phyloP scores from a whole-genome alignment of 2,113 vertebrate species.

The Macrotus californicus region DNA sequence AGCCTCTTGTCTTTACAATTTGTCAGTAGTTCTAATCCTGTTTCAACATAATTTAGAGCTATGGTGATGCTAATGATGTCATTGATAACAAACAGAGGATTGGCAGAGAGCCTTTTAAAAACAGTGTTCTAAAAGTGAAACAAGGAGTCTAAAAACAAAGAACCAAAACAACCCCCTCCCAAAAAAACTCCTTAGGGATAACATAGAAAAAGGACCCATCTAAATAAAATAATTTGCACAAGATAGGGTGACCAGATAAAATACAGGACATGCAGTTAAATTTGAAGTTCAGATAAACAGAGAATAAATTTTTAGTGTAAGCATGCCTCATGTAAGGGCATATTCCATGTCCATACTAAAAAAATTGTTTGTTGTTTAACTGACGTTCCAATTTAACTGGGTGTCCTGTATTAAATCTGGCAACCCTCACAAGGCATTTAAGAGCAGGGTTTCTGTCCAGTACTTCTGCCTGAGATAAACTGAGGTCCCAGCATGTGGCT shows the following conservation, averaged over 20 bases:
- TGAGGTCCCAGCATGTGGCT: neutral
- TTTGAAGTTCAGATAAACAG: slow-evolving; percentile 1
- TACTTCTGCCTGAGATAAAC: slow-evolving; percentile 13
- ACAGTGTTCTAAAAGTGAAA: slow-evolving; percentile 3
- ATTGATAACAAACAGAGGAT: slow-evolving; percentile 10
- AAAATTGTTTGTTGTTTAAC: neutral
- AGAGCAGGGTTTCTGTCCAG: neutral
- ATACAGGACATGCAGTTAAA: neutral
- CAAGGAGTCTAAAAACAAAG: neutral
- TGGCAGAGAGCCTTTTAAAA: slow-evolving; percentile 37
- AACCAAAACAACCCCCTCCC: neutral
- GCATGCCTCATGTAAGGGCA: neutral
- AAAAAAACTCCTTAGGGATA: neutral
- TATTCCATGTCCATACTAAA: neutral
- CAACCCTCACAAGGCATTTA: neutral
- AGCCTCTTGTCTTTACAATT: slow-evolving; percentile 55
- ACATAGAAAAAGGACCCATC: neutral
- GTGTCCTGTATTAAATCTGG: neutral
- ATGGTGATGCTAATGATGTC: slow-evolving; percentile 61
- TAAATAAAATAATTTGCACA: neutral
- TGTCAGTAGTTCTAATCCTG: slow-evolving; percentile 47
- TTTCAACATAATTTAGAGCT: slow-evolving; percentile 47
- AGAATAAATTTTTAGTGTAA: neutral
- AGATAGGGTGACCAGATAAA: neutral
- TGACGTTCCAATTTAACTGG: slow-evolving; percentile 9